Conservation (phyloP, 2,888 invertebrate species). For the Autographa pulchrina region DNA sequence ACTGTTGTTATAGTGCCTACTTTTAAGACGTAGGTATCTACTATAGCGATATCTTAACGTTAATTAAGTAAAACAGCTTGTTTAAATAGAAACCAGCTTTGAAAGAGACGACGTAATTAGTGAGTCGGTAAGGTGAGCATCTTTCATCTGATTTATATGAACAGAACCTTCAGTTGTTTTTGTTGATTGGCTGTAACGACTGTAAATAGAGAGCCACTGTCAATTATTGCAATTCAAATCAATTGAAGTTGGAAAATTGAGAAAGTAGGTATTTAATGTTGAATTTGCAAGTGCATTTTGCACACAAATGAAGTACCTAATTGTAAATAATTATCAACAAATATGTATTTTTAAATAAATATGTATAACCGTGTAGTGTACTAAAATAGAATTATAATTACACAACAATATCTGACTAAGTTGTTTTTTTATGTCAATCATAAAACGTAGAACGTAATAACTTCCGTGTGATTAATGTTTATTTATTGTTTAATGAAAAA, state of each 20-base stretch:
- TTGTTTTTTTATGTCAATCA: no score
- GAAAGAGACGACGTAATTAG: conserved; percentile 35
- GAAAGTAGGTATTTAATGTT: neutral
- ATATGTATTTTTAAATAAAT: no score
- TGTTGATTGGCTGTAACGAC: neutral
- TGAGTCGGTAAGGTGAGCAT: conserved; percentile 31
- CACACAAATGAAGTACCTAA: neutral
- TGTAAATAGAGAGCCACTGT: neutral
- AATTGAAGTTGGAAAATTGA: neutral
- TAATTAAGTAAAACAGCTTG: conserved; percentile 42
- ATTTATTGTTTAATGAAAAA: no score
- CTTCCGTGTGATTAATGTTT: no score
- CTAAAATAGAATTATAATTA: no score
- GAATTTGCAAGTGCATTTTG: neutral
- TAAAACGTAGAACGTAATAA: no score
- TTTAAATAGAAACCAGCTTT: conserved; percentile 39
- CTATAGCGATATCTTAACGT: conserved; percentile 27
- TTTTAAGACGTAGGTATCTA: neutral
- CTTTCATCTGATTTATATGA: conserved; percentile 36
- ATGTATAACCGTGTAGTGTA: no score
- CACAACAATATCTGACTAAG: no score
- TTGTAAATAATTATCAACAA: no score
- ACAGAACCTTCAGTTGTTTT: conserved; percentile 14
- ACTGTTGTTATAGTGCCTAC: conserved; percentile 36
- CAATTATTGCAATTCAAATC: neutral